A percentile compares a stretch with the other conserved stretches of the same genome.
These are phyloP conservation scores for Calonectris borealis DNA, from an alignment of 2,113 vertebrate species.

Conservation along the genomic window DNA sequence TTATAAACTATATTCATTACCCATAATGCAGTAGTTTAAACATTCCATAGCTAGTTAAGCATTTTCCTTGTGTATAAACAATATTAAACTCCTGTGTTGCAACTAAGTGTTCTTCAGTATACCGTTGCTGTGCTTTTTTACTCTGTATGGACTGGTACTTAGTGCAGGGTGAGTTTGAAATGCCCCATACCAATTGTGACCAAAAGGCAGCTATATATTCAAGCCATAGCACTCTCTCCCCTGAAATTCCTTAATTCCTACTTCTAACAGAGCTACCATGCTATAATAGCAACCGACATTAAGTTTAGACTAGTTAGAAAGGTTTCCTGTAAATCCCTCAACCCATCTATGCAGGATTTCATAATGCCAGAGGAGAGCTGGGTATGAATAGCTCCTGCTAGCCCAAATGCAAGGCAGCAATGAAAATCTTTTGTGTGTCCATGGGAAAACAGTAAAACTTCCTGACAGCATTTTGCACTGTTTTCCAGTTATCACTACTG, in stretches of 20 bases:
- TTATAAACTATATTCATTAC: neutral
- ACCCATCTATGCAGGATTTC: neutral
- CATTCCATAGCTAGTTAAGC: neutral
- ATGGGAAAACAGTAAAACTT: neutral
- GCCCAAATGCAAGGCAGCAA: neutral
- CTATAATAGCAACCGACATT: neutral
- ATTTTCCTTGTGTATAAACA: neutral
- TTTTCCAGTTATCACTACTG: neutral
- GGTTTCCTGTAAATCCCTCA: neutral
- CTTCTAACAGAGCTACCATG: neutral
- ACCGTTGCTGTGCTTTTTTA: neutral
- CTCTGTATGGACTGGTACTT: neutral
- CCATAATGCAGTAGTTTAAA: neutral
- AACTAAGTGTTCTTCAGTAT: neutral
- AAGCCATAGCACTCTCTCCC: neutral
- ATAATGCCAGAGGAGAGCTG: neutral
- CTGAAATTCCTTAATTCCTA: neutral
- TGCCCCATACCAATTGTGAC: neutral
- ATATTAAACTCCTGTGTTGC: neutral
- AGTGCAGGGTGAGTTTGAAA: neutral
- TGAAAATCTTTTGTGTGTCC: neutral
- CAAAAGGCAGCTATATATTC: neutral
- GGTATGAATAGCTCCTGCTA: neutral
- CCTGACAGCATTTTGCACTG: neutral
- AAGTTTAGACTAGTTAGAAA: neutral